phyloP scores from a whole-genome alignment of 2,113 vertebrate species.

The Thunnus maccoyii region DNA sequence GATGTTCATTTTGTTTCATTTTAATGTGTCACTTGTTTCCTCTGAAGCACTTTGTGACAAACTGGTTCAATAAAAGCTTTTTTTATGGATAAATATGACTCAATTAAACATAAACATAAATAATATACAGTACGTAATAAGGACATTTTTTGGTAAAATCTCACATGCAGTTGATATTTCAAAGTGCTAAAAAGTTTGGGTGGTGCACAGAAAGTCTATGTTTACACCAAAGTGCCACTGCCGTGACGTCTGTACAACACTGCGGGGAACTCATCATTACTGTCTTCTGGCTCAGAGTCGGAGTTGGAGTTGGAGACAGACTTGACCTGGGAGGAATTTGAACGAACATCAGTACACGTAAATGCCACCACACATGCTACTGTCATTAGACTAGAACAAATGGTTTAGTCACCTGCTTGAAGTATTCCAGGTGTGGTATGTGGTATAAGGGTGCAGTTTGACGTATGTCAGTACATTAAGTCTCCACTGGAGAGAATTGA shows the following conservation, averaged over 20 bases:
- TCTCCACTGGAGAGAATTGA: rapidly evolving
- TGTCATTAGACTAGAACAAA: too few species aligned
- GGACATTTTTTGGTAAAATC: not conserved
- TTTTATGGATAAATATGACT: slow-evolving; percentile 5
- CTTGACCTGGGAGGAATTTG: not conserved
- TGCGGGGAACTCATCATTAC: not conserved
- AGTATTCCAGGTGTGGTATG: too few species aligned
- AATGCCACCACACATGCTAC: too few species aligned
- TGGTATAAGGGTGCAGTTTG: not conserved
- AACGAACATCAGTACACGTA: not conserved
- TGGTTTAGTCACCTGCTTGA: too few species aligned
- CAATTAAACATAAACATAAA: not conserved
- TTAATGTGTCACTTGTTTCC: not conserved
- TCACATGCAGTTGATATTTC: not conserved
- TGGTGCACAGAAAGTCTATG: not conserved
- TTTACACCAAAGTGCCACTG: slow-evolving; percentile 2
- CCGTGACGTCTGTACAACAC: rapidly evolving
- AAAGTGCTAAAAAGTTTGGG: slow-evolving; percentile 26
- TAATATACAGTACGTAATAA: not conserved
- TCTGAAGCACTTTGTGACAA: not conserved
- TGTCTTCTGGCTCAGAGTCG: not conserved
- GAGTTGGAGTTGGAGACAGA: not conserved
- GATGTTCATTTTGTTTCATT: not conserved
- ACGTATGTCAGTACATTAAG: too few species aligned
- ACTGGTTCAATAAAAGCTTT: not conserved